Conservation (phyloP, 2,888 invertebrate genomes). For the Drosophila mimetica region DNA sequence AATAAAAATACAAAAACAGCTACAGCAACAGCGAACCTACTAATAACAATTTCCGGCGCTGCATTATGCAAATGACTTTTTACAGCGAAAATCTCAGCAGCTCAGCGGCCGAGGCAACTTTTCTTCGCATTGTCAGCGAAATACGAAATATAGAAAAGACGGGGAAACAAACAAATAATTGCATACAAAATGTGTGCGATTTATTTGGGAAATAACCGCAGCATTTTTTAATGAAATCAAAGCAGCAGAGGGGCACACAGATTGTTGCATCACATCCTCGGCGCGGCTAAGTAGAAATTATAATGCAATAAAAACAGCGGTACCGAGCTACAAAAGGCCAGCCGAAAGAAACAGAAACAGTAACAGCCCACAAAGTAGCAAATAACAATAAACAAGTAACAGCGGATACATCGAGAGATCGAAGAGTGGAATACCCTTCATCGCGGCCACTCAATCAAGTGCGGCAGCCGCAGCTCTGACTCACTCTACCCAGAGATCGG, state of each 20-base stretch:
- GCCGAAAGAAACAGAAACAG: constrained; percentile 20
- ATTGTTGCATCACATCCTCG: constrained; percentile 75
- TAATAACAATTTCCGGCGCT: constrained; percentile 76
- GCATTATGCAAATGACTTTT: constrained; percentile 78
- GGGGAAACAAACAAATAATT: constrained; percentile 66
- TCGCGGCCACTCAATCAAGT: constrained; percentile 24
- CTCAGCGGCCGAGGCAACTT: constrained; percentile 59
- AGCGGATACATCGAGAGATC: constrained; percentile 21
- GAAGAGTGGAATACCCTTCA: constrained; percentile 33
- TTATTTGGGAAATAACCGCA: constrained; percentile 76
- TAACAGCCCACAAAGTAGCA: constrained; percentile 19
- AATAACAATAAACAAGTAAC: constrained; percentile 37
- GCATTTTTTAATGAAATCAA: constrained; percentile 72
- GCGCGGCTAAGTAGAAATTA: constrained; percentile 76
- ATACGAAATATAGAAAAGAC: constrained; percentile 20
- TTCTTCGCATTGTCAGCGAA: constrained; percentile 66
- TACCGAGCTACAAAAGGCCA: constrained; percentile 32
- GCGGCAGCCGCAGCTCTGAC: constrained; percentile 24
- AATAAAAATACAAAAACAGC: constrained; percentile 16
- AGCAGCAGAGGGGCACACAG: constrained; percentile 53
- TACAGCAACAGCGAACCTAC: constrained; percentile 54
- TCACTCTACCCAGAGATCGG: constrained; percentile 21
- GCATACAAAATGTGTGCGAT: constrained; percentile 81
- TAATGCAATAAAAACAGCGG: constrained; percentile 65
- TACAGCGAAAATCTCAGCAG: constrained; percentile 61